These are phyloP conservation scores for Vanessa tameamea DNA, from an alignment of 1,140 invertebrate species.

Conservation along the genomic window DNA sequence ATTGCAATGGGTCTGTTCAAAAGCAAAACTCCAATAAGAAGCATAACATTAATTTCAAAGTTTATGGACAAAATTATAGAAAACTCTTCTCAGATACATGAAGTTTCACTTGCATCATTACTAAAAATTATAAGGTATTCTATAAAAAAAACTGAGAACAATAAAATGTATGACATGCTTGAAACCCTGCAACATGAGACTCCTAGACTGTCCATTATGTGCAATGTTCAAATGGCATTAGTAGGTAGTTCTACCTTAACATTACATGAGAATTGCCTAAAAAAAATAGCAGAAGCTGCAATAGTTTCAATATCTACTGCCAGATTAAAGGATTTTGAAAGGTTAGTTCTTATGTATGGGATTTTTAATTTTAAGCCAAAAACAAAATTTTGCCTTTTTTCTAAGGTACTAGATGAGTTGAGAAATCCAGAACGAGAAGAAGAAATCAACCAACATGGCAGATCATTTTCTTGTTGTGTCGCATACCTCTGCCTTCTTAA, in stretches of 20 bases:
- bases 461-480: slow-evolving; percentile 73
- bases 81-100: slow-evolving; percentile 72
- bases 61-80: slow-evolving; percentile 74
- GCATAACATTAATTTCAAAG: slow-evolving; percentile 62
- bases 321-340: slow-evolving; percentile 85
- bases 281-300: slow-evolving; percentile 61
- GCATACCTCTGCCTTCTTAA: slow-evolving; percentile 74
- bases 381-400: slow-evolving; percentile 74
- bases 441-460: slow-evolving; percentile 77
- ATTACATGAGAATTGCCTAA: slow-evolving; percentile 68
- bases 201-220: slow-evolving; percentile 71
- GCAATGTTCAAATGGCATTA: slow-evolving; percentile 81
- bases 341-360: slow-evolving; percentile 79
- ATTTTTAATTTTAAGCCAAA: slow-evolving; percentile 80
- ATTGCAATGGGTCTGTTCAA: slow-evolving; percentile 84
- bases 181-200: slow-evolving; percentile 71
- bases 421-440: slow-evolving; percentile 59
- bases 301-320: slow-evolving; percentile 51
- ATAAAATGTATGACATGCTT: slow-evolving; percentile 64
- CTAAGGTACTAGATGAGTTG: slow-evolving; percentile 79
- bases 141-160: slow-evolving; percentile 46
- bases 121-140: slow-evolving; percentile 81
- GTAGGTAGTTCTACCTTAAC: slow-evolving; percentile 72
- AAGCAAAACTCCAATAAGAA: slow-evolving; percentile 80
- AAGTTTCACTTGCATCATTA: slow-evolving; percentile 79